A percentile compares a stretch with the other conserved stretches of the same genome.
phyloP scores from a whole-genome alignment of 2,113 vertebrate species.

The Halcyon senegalensis region DNA sequence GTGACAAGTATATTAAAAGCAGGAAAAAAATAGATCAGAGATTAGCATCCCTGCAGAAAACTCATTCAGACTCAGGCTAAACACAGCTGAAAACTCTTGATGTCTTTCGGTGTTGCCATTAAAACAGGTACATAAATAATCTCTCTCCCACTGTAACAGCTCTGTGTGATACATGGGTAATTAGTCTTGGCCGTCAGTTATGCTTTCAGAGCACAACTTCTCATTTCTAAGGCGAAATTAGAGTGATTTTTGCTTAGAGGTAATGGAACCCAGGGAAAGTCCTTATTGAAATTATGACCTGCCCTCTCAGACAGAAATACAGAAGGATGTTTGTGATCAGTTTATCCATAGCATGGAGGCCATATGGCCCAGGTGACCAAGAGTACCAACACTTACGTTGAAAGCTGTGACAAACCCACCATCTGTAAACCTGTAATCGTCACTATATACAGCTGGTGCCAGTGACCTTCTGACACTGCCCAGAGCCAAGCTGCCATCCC shows the following conservation, averaged over 20 bases:
- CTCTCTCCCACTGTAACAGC: neutral
- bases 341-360: neutral
- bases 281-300: neutral
- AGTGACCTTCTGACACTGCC: neutral
- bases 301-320: neutral
- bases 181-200: neutral
- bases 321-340: neutral
- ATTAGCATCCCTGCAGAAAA: neutral
- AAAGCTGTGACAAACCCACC: fast-evolving
- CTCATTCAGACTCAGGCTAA: neutral
- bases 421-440: neutral
- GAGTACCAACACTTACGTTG: fast-evolving
- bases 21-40: neutral
- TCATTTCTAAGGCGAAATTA: neutral
- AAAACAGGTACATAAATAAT: neutral
- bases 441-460: neutral
- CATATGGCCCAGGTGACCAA: neutral
- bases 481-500: neutral
- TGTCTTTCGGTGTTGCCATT: neutral
- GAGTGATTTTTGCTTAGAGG: neutral
- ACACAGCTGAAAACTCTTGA: neutral
- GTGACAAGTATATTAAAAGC: neutral
- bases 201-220: neutral
- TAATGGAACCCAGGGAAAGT: neutral
- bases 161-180: neutral